Conservation (phyloP, 2,797 vertebrate genomes). For the Myiotriccus ornatus region DNA sequence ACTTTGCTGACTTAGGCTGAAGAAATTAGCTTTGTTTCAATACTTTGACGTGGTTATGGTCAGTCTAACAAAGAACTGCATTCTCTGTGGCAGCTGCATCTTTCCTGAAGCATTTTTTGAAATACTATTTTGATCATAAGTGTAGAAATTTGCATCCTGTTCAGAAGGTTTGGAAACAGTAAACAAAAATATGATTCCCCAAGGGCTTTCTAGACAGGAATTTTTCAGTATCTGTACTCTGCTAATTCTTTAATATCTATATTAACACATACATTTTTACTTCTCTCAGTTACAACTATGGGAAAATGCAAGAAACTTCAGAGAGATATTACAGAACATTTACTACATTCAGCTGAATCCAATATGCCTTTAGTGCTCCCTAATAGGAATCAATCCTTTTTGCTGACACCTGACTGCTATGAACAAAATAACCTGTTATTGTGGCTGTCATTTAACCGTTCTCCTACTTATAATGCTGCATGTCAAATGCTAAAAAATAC, state of each 20-base stretch:
- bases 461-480: background rate
- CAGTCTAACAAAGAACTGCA: slow-evolving; percentile 26
- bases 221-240: background rate
- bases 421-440: background rate
- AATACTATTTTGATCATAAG: slow-evolving; percentile 39
- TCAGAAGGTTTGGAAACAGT: slow-evolving; percentile 26
- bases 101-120: slow-evolving; percentile 39
- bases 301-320: slow-evolving; percentile 12
- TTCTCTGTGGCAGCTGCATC: slow-evolving; percentile 17
- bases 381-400: slow-evolving; percentile 1
- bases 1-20: slow-evolving; percentile 15
- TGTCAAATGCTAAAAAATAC: background rate
- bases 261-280: slow-evolving; percentile 20
- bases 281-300: slow-evolving; percentile 15
- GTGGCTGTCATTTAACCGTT: background rate
- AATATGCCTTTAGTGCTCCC: background rate
- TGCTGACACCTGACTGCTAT: slow-evolving; percentile 4
- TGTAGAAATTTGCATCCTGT: slow-evolving; percentile 45
- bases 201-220: background rate
- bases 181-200: slow-evolving; percentile 27
- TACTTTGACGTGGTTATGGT: background rate
- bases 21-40: slow-evolving; percentile 43
- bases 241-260: slow-evolving; percentile 38
- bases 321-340: background rate
- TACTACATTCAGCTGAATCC: background rate